Evolutionary conservation across 2,888 invertebrate species (phyloP).

Genomic region (Scrobipalpa costella): DNA sequence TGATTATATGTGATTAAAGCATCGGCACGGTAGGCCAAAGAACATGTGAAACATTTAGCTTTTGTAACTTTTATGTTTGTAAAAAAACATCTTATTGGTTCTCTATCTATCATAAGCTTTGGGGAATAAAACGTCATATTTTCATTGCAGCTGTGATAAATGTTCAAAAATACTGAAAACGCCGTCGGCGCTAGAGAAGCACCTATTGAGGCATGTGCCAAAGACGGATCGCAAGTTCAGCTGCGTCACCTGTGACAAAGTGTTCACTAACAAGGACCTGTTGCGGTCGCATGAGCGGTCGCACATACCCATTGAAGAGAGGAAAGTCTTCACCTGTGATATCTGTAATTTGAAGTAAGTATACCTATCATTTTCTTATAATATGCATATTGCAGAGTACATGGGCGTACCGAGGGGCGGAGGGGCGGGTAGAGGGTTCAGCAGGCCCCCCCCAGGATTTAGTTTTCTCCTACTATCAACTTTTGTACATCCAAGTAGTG

Average conservation of each 20-base stretch:
- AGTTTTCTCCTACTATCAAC: too few relatives aligned
- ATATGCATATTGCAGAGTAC: not conserved
- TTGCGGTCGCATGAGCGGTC: conserved; percentile 76
- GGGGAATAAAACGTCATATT: not conserved
- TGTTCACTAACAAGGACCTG: conserved; percentile 72
- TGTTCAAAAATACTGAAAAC: conserved; percentile 77
- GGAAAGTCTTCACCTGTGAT: conserved; percentile 75
- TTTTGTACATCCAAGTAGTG: too few relatives aligned
- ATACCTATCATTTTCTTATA: not conserved
- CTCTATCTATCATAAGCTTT: too few relatives aligned
- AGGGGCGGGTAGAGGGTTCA: too few relatives aligned
- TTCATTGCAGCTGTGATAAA: conserved; percentile 71
- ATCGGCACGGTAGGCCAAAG: too few relatives aligned
- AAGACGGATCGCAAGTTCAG: conserved; percentile 73
- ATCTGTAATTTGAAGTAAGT: conserved; percentile 78
- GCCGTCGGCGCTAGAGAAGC: conserved; percentile 69
- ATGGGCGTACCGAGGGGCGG: too few relatives aligned
- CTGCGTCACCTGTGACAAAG: conserved; percentile 73
- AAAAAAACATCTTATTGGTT: too few relatives aligned
- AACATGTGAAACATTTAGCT: too few relatives aligned
- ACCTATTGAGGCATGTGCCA: conserved; percentile 77
- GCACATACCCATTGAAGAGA: conserved; percentile 77
- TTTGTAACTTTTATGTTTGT: too few relatives aligned
- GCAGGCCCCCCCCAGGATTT: too few relatives aligned
- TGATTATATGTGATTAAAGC: too few relatives aligned